Conservation (phyloP, 2,888 invertebrate species). For the Machimus rusticus region DNA sequence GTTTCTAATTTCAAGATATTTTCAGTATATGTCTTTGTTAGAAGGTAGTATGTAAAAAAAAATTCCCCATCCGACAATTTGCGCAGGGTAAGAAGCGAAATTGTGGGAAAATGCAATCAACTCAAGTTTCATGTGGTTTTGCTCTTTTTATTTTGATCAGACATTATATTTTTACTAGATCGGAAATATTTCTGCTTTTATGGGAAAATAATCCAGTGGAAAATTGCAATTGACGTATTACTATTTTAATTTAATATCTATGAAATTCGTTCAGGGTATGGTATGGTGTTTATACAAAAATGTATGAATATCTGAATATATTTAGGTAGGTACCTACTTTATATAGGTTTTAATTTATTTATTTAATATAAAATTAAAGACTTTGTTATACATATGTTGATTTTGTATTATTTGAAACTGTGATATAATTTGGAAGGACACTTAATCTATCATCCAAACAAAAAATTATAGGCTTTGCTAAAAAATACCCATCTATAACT, state of each 20-base stretch:
- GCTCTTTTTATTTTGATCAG: not conserved
- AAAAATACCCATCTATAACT: not conserved
- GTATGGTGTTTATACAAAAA: not conserved
- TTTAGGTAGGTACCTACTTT: too few relatives aligned
- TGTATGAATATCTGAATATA: not conserved
- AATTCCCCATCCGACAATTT: not conserved
- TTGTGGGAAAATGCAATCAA: constrained; percentile 18
- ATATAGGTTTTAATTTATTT: too few relatives aligned
- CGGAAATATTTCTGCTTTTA: not conserved
- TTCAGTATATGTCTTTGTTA: not conserved
- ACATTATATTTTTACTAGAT: not conserved
- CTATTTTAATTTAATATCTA: not conserved
- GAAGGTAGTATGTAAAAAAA: not conserved
- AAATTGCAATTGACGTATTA: not conserved
- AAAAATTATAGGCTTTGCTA: not conserved
- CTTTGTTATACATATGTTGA: too few relatives aligned
- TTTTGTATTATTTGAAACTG: too few relatives aligned
- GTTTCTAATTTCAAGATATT: constrained; percentile 23
- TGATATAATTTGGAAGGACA: too few relatives aligned
- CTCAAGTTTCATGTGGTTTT: constrained; percentile 8
- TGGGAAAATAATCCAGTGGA: constrained; percentile 1
- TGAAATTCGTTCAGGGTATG: not conserved
- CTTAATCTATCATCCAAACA: too few relatives aligned
- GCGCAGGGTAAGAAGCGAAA: constrained; percentile 18
- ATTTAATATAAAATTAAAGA: too few relatives aligned